Evolutionary conservation across 2,797 vertebrate species (phyloP).

Genomic region (Phrynocephalus guinanensis): DNA sequence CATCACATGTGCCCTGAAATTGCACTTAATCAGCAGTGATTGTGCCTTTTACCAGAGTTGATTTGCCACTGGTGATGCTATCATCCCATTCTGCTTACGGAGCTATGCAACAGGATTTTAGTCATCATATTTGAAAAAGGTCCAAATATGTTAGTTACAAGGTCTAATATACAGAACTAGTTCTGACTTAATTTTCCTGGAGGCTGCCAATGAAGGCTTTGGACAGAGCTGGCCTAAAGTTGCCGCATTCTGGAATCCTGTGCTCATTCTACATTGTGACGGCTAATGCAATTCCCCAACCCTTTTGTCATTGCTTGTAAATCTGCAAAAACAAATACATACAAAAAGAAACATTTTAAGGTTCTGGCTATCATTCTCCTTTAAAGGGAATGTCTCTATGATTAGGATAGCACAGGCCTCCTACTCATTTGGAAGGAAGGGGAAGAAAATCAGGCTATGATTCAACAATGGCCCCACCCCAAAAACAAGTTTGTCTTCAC

Average conservation of each 20-base stretch:
- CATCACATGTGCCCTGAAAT: too few species aligned
- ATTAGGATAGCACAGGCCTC: neutral
- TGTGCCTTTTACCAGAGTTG: too few species aligned
- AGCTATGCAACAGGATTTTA: too few species aligned
- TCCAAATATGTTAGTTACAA: too few species aligned
- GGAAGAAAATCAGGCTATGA: neutral
- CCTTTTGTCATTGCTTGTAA: too few species aligned
- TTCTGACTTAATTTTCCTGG: neutral
- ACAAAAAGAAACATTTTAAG: neutral
- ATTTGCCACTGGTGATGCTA: too few species aligned
- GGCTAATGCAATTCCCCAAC: neutral
- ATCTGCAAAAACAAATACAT: neutral
- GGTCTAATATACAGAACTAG: neutral
- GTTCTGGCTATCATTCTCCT: neutral
- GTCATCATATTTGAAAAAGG: neutral
- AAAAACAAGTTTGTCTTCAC: too few species aligned
- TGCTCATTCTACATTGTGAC: neutral
- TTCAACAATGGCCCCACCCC: neutral
- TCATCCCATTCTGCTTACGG: too few species aligned
- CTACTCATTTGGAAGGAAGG: neutral
- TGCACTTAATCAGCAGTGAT: too few species aligned
- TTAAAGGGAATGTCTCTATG: neutral
- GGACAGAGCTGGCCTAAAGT: neutral
- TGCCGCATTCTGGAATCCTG: neutral
- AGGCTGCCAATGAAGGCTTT: neutral